Evolutionary conservation across 1,140 invertebrate species (phyloP), one percentile per base, ranked within the genome.

Genomic region (Drusus annulatus): DNA sequence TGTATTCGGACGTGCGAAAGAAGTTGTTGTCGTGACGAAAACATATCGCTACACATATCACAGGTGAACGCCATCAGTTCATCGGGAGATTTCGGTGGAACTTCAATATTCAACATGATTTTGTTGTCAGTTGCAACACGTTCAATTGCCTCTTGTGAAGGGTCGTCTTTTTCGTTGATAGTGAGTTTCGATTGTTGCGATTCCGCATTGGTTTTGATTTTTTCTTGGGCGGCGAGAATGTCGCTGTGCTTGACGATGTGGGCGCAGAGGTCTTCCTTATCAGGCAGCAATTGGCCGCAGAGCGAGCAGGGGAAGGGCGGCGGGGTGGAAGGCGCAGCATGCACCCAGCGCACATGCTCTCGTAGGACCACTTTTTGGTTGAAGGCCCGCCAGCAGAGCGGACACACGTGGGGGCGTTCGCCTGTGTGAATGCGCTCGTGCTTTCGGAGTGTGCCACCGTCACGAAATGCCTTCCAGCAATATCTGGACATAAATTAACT

Each of bases 401-500:
- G 78, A 28, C 78, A 79, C 16, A 74, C 58, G 36, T 79, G 78
- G 13, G 78, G 78, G 6, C 78, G 25, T 31, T 79, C 78, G 8
- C 78, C 78, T 0, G 78, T 79, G 23, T 79, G 78, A 25, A 79
- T 79, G 28, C 78, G 52, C n/a, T 79, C 78, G 50, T 79, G 78
- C n/a, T 93, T 90, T 31, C 91, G 89, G 71, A 94, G 85, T 25
- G 91, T 91, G 4, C 91, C 91, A 4, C 91, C 91, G 80, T 91
- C 91, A 13, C 90, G 86, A 79, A 96, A 97, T 60, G 95, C 92
- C 85, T 96, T 96, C 84, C 94, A 94, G 85, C 95, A 96, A 84
- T 94, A 95, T 71, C 91, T 92, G 84, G 95, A 96, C 21, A 28
- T 28, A 28, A 28, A 28, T 28, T 28, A 28, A 28, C 28, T 28